Percentiles rank a stretch among this genome's conserved stretches.
Evolutionary conservation across 1,140 invertebrate genomes (phyloP).

Genomic region (Hirudo medicinalis): DNA sequence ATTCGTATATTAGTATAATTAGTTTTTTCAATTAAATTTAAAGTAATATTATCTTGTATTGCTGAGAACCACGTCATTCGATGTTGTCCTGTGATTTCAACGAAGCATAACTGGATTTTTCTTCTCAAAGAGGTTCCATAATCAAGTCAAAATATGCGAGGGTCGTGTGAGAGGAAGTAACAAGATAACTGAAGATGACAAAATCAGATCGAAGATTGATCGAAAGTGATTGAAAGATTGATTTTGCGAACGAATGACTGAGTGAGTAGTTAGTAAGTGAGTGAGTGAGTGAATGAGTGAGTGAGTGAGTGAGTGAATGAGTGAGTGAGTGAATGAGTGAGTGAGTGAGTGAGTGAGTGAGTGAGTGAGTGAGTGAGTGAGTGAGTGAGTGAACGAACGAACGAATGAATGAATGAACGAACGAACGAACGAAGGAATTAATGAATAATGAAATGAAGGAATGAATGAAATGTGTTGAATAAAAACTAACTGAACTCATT

Average conservation of each 20-base stretch:
- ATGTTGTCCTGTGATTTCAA: too few relatives aligned
- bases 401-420: not conserved
- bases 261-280: constrained; percentile 6
- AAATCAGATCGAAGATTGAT: constrained; percentile 2
- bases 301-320: constrained; percentile 13
- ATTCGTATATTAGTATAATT: too few relatives aligned
- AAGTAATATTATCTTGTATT: too few relatives aligned
- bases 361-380: constrained; percentile 14
- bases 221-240: not conserved
- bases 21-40: too few relatives aligned
- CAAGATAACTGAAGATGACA: too few relatives aligned
- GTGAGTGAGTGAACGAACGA: constrained; percentile 8
- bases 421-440: not conserved
- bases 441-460: not conserved
- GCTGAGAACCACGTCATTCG: too few relatives aligned
- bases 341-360: constrained; percentile 14
- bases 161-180: too few relatives aligned
- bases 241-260: not conserved
- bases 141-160: too few relatives aligned
- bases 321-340: constrained; percentile 13
- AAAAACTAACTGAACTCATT: too few relatives aligned
- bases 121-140: too few relatives aligned
- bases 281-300: constrained; percentile 13
- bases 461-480: too few relatives aligned
- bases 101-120: too few relatives aligned